These are phyloP conservation scores for Coluber constrictor DNA, from an alignment of 2,797 vertebrate genomes.

Conservation along the genomic window DNA sequence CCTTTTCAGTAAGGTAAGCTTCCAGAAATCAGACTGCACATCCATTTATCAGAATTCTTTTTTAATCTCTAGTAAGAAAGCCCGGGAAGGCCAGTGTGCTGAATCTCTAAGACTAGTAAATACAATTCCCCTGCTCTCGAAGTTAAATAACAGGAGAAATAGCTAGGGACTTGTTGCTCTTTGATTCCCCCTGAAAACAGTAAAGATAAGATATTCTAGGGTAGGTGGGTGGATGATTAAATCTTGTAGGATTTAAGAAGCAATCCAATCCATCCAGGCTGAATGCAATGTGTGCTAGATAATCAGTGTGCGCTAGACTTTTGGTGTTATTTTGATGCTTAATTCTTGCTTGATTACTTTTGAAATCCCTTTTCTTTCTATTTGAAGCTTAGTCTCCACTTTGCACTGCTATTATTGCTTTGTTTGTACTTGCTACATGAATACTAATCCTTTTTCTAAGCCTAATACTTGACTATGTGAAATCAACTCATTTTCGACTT, in stretches of 20 bases:
- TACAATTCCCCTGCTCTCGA: not conserved
- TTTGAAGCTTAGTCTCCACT: not conserved
- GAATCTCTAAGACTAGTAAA: not conserved
- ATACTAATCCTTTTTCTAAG: not conserved
- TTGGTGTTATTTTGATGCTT: not conserved
- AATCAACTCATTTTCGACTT: not conserved
- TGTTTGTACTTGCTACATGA: not conserved
- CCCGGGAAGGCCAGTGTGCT: not conserved
- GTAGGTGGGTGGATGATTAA: not conserved
- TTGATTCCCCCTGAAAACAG: not conserved
- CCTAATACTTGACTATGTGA: not conserved
- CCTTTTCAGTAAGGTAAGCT: not conserved
- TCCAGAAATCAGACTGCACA: not conserved
- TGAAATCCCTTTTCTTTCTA: not conserved
- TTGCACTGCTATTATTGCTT: not conserved
- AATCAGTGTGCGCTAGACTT: not conserved
- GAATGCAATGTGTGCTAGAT: not conserved
- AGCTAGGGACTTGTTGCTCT: not conserved
- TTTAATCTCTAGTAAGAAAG: not conserved
- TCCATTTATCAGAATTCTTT: not conserved
- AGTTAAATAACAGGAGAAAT: not conserved
- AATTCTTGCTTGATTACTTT: not conserved
- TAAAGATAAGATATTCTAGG: not conserved
- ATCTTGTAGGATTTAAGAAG: not conserved
- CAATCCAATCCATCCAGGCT: not conserved